Percentiles rank a stretch among this genome's conserved stretches.
These are phyloP conservation scores for Anolis sagrei DNA, from an alignment of 2,113 vertebrate genomes.

Conservation along the genomic window DNA sequence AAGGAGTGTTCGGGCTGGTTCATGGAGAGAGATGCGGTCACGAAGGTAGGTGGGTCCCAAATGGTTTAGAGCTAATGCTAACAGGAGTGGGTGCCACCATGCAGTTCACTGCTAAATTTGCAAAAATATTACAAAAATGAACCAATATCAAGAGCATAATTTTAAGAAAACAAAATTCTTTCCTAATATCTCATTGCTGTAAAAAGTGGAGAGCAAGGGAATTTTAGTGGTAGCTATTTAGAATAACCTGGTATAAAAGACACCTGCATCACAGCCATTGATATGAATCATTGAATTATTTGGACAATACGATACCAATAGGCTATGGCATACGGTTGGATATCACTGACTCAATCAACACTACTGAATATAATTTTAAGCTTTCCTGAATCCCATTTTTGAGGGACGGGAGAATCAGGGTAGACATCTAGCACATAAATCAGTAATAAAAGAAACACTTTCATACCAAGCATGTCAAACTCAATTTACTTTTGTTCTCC, in stretches of 20 bases:
- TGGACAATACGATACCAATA: not conserved
- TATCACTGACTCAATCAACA: not conserved
- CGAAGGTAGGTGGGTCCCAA: too few species aligned
- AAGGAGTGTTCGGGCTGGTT: too few species aligned
- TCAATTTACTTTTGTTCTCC: conserved; percentile 47
- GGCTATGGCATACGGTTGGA: not conserved
- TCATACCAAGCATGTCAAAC: conserved; percentile 43
- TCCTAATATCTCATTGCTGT: not conserved
- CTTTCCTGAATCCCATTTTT: too few species aligned
- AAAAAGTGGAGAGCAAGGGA: not conserved
- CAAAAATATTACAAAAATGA: not conserved
- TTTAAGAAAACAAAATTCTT: not conserved
- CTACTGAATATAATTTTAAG: not conserved
- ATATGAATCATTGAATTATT: conserved; percentile 23
- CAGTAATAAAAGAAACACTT: not conserved
- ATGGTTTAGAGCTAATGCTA: too few species aligned
- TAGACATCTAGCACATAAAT: too few species aligned
- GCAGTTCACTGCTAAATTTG: not conserved
- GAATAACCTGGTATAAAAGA: not conserved
- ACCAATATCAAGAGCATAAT: not conserved
- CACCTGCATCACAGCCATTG: conserved; percentile 15
- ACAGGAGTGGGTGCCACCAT: not conserved
- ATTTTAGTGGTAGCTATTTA: not conserved
- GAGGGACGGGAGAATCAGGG: too few species aligned
- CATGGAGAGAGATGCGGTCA: too few species aligned